These are phyloP conservation scores for Battus philenor DNA, from an alignment of 1,140 invertebrate genomes.

Conservation along the genomic window DNA sequence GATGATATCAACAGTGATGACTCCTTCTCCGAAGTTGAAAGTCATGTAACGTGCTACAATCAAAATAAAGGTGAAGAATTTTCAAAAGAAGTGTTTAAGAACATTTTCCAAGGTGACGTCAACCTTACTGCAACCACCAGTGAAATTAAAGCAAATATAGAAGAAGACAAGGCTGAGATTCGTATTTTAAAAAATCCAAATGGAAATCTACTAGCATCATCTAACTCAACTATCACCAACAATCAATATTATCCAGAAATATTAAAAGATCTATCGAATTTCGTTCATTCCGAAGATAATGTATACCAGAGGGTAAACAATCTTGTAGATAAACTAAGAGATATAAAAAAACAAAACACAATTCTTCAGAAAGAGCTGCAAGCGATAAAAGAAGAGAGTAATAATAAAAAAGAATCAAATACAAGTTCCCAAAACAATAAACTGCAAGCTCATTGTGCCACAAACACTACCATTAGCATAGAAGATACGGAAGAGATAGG, in stretches of 20 bases:
- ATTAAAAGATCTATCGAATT: conserved; percentile 14
- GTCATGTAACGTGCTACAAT: conserved; percentile 34
- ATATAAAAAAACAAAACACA: conserved; percentile 59
- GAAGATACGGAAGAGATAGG: conserved; percentile 31
- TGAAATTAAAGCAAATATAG: conserved; percentile 3
- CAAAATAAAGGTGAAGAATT: conserved; percentile 28
- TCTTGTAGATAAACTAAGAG: conserved; percentile 47
- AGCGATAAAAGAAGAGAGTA: conserved; percentile 36
- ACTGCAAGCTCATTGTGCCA: conserved; percentile 33
- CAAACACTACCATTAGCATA: conserved; percentile 24
- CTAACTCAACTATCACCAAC: conserved; percentile 4
- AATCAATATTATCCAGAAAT: conserved; percentile 21
- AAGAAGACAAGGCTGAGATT: no score
- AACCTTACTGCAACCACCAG: not conserved
- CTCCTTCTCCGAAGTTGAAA: conserved; percentile 45
- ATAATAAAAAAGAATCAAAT: conserved; percentile 16
- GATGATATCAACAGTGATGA: conserved; percentile 35
- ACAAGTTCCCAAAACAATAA: conserved; percentile 20
- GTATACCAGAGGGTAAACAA: conserved; percentile 38
- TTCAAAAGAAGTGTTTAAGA: conserved; percentile 23
- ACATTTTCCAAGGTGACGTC: conserved; percentile 6
- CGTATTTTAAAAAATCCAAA: no score
- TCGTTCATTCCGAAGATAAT: conserved; percentile 8
- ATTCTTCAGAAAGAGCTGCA: conserved; percentile 41
- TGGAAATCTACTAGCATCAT: conserved; percentile 1